These are phyloP conservation scores for Oreochromis spilurus DNA, from an alignment of 2,113 vertebrate genomes.

Conservation along the genomic window DNA sequence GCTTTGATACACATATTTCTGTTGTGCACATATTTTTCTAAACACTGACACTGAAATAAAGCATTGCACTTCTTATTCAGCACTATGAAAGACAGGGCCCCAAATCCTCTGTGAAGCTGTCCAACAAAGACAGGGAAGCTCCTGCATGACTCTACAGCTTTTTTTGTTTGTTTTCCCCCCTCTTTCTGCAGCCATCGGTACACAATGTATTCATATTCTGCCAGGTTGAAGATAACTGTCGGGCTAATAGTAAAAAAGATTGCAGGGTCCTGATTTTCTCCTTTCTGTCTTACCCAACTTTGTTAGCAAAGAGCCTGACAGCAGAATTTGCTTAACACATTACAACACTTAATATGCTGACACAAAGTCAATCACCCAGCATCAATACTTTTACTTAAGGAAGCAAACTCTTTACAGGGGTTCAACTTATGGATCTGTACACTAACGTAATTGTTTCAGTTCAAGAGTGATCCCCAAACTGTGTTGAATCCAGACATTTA, in stretches of 20 bases:
- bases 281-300: conserved; percentile 12
- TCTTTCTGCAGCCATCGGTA: background rate
- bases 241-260: background rate
- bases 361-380: conserved; percentile 51
- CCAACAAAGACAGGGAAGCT: conserved; percentile 10
- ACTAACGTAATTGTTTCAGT: background rate
- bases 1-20: conserved; percentile 43
- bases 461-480: background rate
- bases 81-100: background rate
- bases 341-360: conserved; percentile 27
- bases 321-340: conserved; percentile 34
- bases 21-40: conserved; percentile 5
- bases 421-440: background rate
- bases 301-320: conserved; percentile 32
- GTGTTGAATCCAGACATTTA: background rate
- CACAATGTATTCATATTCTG: background rate
- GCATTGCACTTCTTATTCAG: conserved; percentile 6
- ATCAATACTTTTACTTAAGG: conserved; percentile 30
- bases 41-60: conserved; percentile 30
- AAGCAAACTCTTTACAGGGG: background rate
- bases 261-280: background rate
- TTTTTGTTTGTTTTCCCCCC: background rate
- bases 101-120: conserved; percentile 36
- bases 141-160: background rate
- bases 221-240: conserved; percentile 1